These are phyloP conservation scores for Nipponia nippon DNA, from an alignment of 2,113 vertebrate genomes.

Conservation along the genomic window DNA sequence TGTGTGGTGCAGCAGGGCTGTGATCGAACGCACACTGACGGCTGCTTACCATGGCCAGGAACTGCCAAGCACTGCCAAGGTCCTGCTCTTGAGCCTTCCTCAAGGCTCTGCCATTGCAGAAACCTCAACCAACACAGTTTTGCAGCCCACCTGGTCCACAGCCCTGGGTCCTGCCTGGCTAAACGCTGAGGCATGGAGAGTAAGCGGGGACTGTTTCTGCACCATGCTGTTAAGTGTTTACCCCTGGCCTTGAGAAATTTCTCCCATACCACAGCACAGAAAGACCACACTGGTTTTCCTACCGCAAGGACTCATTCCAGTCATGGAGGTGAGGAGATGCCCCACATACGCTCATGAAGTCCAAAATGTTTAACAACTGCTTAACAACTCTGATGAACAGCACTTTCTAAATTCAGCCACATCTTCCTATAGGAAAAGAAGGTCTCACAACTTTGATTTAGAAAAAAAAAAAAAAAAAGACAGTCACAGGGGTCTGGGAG, in stretches of 20 bases:
- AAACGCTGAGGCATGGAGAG: neutral
- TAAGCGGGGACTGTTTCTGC: neutral
- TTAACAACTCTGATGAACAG: neutral
- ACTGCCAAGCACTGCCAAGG: neutral
- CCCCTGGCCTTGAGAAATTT: neutral
- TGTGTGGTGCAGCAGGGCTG: neutral
- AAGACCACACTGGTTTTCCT: neutral
- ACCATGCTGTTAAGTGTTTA: accelerated
- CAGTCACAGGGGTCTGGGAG: neutral
- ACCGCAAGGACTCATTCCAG: neutral
- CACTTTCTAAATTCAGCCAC: neutral
- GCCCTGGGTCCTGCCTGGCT: neutral
- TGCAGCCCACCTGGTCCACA: neutral
- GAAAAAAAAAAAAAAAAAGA: neutral
- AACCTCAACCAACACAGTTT: neutral
- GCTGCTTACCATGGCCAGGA: neutral
- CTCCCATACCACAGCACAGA: neutral
- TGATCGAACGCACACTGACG: accelerated
- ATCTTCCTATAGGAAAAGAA: neutral
- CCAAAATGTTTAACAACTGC: neutral
- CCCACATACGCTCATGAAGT: no score
- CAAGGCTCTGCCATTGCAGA: neutral
- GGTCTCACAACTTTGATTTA: neutral
- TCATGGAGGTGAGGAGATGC: neutral
- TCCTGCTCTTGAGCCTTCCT: neutral